Evolutionary conservation across 2,888 invertebrate genomes (phyloP), one percentile per base, ranked within the genome.

Genomic region (Epiblema foenella): DNA sequence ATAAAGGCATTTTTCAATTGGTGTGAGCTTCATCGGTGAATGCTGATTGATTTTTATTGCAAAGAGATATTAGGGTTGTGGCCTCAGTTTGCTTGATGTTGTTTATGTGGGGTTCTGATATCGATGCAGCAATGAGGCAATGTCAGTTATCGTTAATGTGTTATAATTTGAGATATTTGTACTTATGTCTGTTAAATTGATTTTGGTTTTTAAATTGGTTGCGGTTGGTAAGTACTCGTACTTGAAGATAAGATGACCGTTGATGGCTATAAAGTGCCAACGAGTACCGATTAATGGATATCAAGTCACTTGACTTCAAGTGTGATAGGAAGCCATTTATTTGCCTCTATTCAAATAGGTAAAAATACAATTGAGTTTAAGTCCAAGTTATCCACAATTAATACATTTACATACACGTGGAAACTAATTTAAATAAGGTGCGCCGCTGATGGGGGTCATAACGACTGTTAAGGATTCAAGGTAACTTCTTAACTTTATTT

Each of bases 31-130:
- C 85, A 84, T 85, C 85, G 82, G 80, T 82, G 80, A 82, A 81
- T 81, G 86, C 84, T 89, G 90, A 90, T 90, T 90, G 90, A 90
- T 90, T 90, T 90, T 90, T 89, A 90, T 90, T 89, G 88, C 86
- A 79, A 81, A 79, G 80, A 79, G 80, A 80, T 79, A 78, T 80
- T 81, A 90, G 86, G 90, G 90, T 75, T 89, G 86, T 39, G 77
- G 70, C 68, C 15, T 73, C 60, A 46, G 56, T 58, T 58, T 49
- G 29, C 15, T 58, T 58, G 33, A 37, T 24, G 67, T 67, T 49
- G 29, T 71, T 71, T 67, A 71, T 57, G 66, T 59, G 20, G 12
- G 66, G 66, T 51, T 67, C 49, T 20, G 56, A 60, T 49, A 63
- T 68, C 51, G 57, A 62, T n/a, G 62, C 63, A 17, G 57, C 71